These are phyloP conservation scores for Drosophila leontia DNA, from an alignment of 1,140 invertebrate species.

Conservation along the genomic window DNA sequence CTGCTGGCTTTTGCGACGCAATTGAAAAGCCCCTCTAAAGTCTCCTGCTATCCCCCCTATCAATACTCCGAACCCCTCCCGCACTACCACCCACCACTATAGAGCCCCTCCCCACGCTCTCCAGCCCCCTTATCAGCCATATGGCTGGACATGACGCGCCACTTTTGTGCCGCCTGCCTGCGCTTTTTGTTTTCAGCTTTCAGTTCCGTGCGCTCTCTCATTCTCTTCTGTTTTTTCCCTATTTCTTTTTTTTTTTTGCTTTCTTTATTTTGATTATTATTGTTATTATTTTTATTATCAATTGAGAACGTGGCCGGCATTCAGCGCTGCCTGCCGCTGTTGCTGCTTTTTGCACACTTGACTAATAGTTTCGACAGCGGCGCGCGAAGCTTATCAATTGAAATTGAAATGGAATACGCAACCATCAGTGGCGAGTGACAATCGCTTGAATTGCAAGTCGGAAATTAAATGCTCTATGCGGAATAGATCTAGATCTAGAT, in stretches of 20 bases:
- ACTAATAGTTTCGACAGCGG: constrained; percentile 71
- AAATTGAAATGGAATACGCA: constrained; percentile 76
- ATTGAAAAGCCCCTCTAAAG: constrained; percentile 49
- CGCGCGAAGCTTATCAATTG: constrained; percentile 75
- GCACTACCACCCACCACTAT: not conserved
- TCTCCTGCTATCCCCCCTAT: not conserved
- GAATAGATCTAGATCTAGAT: not conserved
- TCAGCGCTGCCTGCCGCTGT: constrained; percentile 43
- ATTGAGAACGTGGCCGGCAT: constrained; percentile 82
- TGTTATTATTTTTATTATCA: constrained; percentile 82
- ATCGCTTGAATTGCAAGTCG: constrained; percentile 14
- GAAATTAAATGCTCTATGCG: constrained; percentile 37
- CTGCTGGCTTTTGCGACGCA: constrained; percentile 65
- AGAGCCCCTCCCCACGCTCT: not conserved
- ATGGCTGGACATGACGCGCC: constrained; percentile 70
- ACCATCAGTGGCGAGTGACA: constrained; percentile 35
- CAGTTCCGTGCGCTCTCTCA: constrained; percentile 13
- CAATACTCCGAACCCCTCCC: not conserved
- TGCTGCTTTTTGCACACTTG: constrained; percentile 68
- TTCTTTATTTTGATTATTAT: constrained; percentile 74
- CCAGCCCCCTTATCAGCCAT: constrained; percentile 5
- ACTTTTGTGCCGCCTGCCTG: constrained; percentile 64
- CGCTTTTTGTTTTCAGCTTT: constrained; percentile 35
- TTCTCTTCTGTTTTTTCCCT: not conserved
- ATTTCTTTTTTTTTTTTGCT: constrained; percentile 21